phyloP scores from a whole-genome alignment of 2,797 vertebrate species.

The Microctenopoma stevenorrisi region DNA sequence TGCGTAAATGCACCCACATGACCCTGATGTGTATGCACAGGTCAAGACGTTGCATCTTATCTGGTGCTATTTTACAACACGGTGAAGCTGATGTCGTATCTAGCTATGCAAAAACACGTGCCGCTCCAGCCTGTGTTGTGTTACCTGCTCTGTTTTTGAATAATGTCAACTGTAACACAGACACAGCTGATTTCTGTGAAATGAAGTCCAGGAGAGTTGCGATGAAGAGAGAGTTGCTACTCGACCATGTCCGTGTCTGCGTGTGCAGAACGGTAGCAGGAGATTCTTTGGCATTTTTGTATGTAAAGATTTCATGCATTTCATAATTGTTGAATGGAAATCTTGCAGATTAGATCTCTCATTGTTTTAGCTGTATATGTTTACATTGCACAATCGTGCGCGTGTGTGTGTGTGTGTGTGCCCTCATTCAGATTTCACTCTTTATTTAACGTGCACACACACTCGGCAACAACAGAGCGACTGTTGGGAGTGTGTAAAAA shows the following conservation, averaged over 20 bases:
- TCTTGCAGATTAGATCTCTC: neutral
- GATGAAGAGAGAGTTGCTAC: slow-evolving; percentile 5
- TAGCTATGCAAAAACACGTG: slow-evolving; percentile 27
- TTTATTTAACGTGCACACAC: slow-evolving; percentile 38
- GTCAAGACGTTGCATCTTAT: slow-evolving; percentile 10
- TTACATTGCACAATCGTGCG: neutral
- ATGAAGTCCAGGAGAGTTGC: slow-evolving; percentile 7
- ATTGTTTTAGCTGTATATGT: neutral
- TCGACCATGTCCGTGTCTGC: slow-evolving; percentile 5
- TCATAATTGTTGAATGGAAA: neutral
- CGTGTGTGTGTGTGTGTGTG: slow-evolving; percentile 5
- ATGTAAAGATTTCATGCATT: neutral
- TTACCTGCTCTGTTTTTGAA: slow-evolving; percentile 52
- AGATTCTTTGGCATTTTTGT: neutral
- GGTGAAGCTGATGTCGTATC: slow-evolving; percentile 16
- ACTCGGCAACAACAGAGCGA: slow-evolving; percentile 71
- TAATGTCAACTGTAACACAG: slow-evolving; percentile 45
- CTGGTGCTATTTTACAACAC: slow-evolving; percentile 17
- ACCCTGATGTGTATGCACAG: slow-evolving; percentile 8
- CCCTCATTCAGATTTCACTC: slow-evolving; percentile 45
- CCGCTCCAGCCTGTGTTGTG: slow-evolving; percentile 23
- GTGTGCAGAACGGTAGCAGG: neutral
- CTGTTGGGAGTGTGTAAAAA: slow-evolving; percentile 72
- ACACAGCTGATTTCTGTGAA: slow-evolving; percentile 35
- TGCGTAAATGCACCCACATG: neutral